Percentiles rank a stretch among this genome's conserved stretches.
These are phyloP conservation scores for Babylonia areolata DNA, from an alignment of 1,140 invertebrate species.

Conservation along the genomic window DNA sequence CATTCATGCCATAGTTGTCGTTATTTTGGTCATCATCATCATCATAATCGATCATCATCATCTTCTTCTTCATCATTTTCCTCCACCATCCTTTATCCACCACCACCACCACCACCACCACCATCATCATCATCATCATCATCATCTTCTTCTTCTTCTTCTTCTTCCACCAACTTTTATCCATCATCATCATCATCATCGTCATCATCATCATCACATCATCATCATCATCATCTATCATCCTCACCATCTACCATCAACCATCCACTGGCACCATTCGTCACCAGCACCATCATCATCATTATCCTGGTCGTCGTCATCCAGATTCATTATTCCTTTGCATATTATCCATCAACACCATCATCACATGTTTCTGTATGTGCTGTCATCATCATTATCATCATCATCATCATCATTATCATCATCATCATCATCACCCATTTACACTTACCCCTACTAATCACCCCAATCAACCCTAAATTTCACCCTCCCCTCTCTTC, in stretches of 20 bases:
- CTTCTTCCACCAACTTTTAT: background rate
- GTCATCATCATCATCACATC: background rate
- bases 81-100: background rate
- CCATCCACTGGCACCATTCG: too few relatives aligned
- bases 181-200: background rate
- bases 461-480: too few relatives aligned
- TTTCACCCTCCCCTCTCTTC: too few relatives aligned
- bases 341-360: too few relatives aligned
- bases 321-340: too few relatives aligned
- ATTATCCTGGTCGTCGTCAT: background rate
- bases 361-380: too few relatives aligned
- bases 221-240: background rate
- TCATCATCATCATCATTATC: too few relatives aligned
- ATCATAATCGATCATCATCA: background rate
- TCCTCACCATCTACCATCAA: too few relatives aligned
- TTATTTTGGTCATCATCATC: background rate
- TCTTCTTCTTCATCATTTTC: background rate
- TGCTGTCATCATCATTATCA: too few relatives aligned
- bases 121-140: constrained; percentile 3
- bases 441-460: too few relatives aligned
- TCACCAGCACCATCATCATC: background rate
- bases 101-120: background rate
- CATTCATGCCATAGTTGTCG: background rate
- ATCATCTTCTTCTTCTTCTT: background rate
- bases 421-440: too few relatives aligned